phyloP scores from a whole-genome alignment of 1,140 invertebrate genomes.

The Arctopsyche grandis region DNA sequence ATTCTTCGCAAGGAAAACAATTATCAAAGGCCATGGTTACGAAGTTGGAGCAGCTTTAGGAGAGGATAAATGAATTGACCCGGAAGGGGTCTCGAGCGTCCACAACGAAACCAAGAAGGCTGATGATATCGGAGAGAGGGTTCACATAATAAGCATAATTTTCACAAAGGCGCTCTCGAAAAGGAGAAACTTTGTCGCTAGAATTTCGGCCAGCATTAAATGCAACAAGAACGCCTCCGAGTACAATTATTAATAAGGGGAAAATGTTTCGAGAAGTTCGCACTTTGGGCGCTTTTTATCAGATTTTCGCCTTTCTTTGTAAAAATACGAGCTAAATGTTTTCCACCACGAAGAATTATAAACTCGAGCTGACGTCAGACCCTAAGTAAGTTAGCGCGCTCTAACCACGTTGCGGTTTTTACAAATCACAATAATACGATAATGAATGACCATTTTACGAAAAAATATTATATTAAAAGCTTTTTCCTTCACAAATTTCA shows the following conservation, averaged over 20 bases:
- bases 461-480: too few relatives aligned
- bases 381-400: too few relatives aligned
- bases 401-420: too few relatives aligned
- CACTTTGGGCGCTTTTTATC: neutral
- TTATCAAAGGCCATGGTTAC: slow-evolving; percentile 17
- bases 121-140: slow-evolving; percentile 6
- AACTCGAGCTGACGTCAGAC: too few relatives aligned
- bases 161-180: slow-evolving; percentile 34
- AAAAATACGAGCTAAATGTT: neutral
- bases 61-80: neutral
- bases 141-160: slow-evolving; percentile 43
- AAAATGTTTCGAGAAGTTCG: neutral
- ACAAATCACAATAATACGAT: too few relatives aligned
- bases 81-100: neutral
- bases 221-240: slow-evolving; percentile 25
- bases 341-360: too few relatives aligned
- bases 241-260: slow-evolving; percentile 7
- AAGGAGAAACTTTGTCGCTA: slow-evolving; percentile 21
- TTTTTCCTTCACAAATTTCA: too few relatives aligned
- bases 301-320: neutral
- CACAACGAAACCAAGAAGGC: neutral
- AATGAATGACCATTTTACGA: too few relatives aligned
- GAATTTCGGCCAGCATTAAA: slow-evolving; percentile 38
- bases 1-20: neutral
- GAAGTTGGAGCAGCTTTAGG: neutral